Percentiles rank a stretch among this genome's conserved stretches.
phyloP scores from a whole-genome alignment of 1,140 invertebrate species.

The Nylanderia fulva region DNA sequence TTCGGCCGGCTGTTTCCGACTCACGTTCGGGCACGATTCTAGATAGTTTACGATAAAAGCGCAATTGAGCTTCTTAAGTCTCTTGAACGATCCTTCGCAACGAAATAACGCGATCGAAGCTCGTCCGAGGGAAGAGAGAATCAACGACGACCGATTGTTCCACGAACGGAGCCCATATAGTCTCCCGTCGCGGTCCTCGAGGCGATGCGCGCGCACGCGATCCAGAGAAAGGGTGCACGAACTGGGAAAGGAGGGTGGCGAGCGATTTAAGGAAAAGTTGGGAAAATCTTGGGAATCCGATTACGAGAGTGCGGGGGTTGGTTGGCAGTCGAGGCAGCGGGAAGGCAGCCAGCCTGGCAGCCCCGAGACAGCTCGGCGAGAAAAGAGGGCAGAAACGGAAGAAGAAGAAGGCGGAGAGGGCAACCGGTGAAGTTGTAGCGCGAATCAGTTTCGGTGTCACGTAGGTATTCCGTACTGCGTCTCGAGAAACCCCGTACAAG shows the following conservation, averaged over 20 bases:
- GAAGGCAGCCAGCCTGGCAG: conserved; percentile 17
- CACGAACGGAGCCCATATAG: background rate
- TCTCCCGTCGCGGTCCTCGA: background rate
- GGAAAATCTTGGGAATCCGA: conserved; percentile 75
- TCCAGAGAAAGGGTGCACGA: background rate
- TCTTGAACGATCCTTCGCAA: conserved; percentile 46
- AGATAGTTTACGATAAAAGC: conserved; percentile 53
- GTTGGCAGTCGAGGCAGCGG: conserved; percentile 21
- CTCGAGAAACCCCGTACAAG: conserved; percentile 48
- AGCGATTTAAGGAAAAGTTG: conserved; percentile 69
- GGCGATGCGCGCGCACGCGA: conserved; percentile 7
- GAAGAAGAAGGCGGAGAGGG: background rate
- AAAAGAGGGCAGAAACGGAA: background rate
- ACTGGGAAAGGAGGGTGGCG: conserved; percentile 56
- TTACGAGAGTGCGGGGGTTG: conserved; percentile 63
- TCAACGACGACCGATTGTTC: conserved; percentile 51
- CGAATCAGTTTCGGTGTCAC: conserved; percentile 79
- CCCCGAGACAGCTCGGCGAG: background rate
- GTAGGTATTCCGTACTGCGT: conserved; percentile 75
- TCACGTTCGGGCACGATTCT: conserved; percentile 56
- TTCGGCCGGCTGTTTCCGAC: conserved; percentile 49
- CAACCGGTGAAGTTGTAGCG: conserved; percentile 64
- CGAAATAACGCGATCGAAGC: conserved; percentile 59
- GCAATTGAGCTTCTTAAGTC: conserved; percentile 59
- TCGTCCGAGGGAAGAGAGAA: conserved; percentile 24